A percentile compares a stretch with the other conserved stretches of the same genome.
Conservation (phyloP, 2,113 vertebrate genomes). For the Tretioscincus oriximinensis region DNA sequence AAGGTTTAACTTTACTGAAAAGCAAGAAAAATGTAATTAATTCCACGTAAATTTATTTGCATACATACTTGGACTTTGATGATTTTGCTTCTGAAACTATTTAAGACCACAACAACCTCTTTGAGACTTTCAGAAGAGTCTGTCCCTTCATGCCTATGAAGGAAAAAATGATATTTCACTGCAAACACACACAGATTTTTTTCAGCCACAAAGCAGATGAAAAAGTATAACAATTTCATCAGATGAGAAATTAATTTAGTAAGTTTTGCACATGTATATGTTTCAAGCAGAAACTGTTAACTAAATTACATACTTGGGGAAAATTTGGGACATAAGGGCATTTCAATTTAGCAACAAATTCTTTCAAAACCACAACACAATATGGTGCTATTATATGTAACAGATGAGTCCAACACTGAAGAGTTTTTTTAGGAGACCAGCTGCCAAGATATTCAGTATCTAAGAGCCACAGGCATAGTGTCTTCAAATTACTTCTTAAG, state of each 20-base stretch:
- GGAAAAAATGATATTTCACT: background rate
- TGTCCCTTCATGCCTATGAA: conserved; percentile 86
- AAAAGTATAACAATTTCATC: conserved; percentile 22
- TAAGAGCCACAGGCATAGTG: background rate
- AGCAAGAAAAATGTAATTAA: conserved; percentile 2
- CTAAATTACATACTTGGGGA: background rate
- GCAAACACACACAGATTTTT: conserved; percentile 30
- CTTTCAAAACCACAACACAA: background rate
- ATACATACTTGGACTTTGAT: conserved; percentile 90
- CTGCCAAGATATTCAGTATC: background rate
- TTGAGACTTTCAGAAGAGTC: conserved; percentile 80
- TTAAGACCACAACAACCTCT: conserved; percentile 84
- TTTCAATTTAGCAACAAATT: conserved; percentile 14
- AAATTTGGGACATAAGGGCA: no score
- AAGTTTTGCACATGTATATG: conserved; percentile 16
- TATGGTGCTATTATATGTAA: background rate
- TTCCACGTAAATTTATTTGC: background rate
- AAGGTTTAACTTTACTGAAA: conserved; percentile 24
- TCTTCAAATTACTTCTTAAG: background rate
- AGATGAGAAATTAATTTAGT: conserved; percentile 3
- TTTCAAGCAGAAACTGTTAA: background rate
- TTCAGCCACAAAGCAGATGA: conserved; percentile 22
- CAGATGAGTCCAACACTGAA: background rate
- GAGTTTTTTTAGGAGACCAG: background rate
- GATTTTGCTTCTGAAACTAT: conserved; percentile 94